Conservation (phyloP, 2,113 vertebrate genomes). For the Dendropsophus ebraccatus region DNA sequence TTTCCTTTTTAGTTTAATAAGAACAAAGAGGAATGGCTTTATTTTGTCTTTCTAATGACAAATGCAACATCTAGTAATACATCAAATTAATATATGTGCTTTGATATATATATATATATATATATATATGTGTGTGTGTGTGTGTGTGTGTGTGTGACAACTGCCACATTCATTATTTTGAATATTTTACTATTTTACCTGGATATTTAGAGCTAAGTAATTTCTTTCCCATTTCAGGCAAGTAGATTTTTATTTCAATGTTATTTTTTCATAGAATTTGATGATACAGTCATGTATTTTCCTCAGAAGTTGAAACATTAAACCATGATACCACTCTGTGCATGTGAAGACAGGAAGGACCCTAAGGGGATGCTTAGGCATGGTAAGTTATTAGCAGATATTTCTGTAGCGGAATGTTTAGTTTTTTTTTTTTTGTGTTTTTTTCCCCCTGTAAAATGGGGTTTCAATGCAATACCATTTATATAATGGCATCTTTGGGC, state of each 20-base stretch:
- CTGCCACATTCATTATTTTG: no score
- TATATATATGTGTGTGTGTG: neutral
- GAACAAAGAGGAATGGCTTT: slow-evolving; percentile 63
- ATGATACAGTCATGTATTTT: neutral
- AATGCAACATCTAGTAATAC: slow-evolving; percentile 68
- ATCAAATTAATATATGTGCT: slow-evolving; percentile 59
- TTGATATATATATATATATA: neutral
- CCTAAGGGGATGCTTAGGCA: no score
- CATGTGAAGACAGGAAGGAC: neutral
- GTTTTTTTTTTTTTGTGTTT: no score
- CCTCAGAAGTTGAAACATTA: neutral
- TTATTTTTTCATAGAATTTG: neutral
- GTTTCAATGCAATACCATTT: no score
- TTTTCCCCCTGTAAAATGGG: no score
- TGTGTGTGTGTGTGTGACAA: neutral
- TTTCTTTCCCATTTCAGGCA: neutral
- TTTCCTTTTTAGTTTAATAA: slow-evolving; percentile 66
- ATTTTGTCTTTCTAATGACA: slow-evolving; percentile 56
- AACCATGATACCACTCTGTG: neutral
- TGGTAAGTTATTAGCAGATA: no score
- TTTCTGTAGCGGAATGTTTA: no score
- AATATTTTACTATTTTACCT: no score
- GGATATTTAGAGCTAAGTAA: no score
- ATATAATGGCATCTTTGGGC: no score
- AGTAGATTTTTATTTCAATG: neutral